Conservation (phyloP, 1,140 invertebrate genomes). For the Trigoniulus corallinus region DNA sequence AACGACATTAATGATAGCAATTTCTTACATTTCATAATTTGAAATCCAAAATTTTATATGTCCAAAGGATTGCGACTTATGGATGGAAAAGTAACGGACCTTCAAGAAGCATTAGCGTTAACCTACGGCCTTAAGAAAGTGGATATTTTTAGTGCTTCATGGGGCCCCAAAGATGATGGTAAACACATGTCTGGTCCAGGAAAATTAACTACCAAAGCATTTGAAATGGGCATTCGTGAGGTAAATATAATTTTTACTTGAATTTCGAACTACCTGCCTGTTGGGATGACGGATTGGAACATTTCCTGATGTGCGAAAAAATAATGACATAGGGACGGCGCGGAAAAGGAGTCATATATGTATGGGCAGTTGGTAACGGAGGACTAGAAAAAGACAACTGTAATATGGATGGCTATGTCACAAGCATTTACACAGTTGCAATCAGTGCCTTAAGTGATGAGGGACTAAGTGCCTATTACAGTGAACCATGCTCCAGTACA, state of each 20-base stretch:
- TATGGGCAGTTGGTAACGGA: conserved; percentile 34
- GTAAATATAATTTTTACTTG: conserved; percentile 15
- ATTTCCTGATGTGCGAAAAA: neutral
- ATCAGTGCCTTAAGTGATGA: conserved; percentile 24
- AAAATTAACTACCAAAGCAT: conserved; percentile 18
- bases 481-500: conserved; percentile 27
- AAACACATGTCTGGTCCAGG: conserved; percentile 24
- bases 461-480: conserved; percentile 25
- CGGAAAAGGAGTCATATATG: conserved; percentile 27
- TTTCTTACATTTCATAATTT: too few relatives aligned
- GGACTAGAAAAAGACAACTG: conserved; percentile 27
- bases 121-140: conserved; percentile 18
- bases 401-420: conserved; percentile 30
- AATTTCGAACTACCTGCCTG: neutral
- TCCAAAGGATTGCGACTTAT: conserved; percentile 25
- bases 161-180: conserved; percentile 23
- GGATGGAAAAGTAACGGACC: conserved; percentile 26
- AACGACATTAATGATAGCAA: too few relatives aligned
- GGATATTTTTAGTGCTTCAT: conserved; percentile 30
- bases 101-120: conserved; percentile 17
- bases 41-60: too few relatives aligned
- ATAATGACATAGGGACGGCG: conserved; percentile 21
- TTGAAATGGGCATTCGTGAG: conserved; percentile 21
- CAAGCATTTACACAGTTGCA: conserved; percentile 25
- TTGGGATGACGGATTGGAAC: neutral